Percentiles rank a stretch among this genome's conserved stretches.
Evolutionary conservation across 1,140 invertebrate genomes (phyloP).

Genomic region (Formica exsecta): DNA sequence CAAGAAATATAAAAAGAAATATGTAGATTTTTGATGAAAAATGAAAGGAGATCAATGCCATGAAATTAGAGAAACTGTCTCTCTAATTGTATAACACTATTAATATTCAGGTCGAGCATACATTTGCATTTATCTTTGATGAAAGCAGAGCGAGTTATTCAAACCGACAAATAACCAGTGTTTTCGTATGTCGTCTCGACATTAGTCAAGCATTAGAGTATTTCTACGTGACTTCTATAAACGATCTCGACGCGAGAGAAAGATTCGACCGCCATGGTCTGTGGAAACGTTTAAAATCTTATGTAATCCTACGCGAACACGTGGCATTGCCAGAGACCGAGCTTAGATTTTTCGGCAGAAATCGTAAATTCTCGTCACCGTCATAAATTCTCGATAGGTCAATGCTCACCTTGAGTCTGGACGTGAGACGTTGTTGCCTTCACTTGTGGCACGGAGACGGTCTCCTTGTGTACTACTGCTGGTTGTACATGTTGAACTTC

Average conservation of each 20-base stretch:
- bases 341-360: not conserved
- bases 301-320: not conserved
- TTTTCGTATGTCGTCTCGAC: not conserved
- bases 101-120: conserved; percentile 19
- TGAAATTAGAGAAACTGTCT: conserved; percentile 1
- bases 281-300: not conserved
- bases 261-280: not conserved
- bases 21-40: not conserved
- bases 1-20: too few relatives aligned
- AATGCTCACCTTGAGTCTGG: conserved; percentile 31
- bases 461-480: conserved; percentile 10
- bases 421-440: conserved; percentile 9
- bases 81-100: not conserved
- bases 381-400: not conserved
- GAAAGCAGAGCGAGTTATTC: conserved; percentile 10
- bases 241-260: not conserved
- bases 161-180: not conserved
- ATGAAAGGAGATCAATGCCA: not conserved
- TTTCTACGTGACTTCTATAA: not conserved
- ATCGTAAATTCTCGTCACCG: not conserved
- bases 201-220: conserved; percentile 38
- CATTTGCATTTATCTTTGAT: not conserved
- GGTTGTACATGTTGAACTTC: not conserved
- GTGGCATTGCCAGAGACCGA: not conserved
- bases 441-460: conserved; percentile 12